A percentile compares a stretch with the other conserved stretches of the same genome.
These are phyloP conservation scores for Molanna angustata DNA, from an alignment of 2,888 invertebrate genomes.

Conservation along the genomic window DNA sequence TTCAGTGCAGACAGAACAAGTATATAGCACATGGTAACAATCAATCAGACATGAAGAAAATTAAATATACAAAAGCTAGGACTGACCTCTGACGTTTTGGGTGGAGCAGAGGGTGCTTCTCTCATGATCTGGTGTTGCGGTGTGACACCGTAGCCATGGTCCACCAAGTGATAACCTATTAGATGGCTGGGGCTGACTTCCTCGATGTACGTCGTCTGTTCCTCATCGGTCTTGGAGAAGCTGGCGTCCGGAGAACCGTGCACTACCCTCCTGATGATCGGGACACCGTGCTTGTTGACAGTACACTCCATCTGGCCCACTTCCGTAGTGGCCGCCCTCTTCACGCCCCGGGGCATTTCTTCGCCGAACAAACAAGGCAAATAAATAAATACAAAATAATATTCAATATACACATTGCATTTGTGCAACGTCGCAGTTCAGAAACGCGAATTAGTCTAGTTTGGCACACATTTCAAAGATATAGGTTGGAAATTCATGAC, in stretches of 20 bases:
- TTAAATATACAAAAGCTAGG: no score
- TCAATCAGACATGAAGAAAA: no score
- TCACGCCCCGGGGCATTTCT: constrained; percentile 61
- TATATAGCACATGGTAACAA: no score
- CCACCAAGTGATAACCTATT: constrained; percentile 74
- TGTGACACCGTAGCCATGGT: constrained; percentile 85
- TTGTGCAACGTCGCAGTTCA: no score
- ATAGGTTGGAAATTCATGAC: constrained; percentile 24
- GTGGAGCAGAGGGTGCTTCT: constrained; percentile 54
- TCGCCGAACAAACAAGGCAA: constrained; percentile 5
- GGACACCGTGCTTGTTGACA: constrained; percentile 36
- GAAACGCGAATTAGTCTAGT: no score
- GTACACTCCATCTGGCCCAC: constrained; percentile 55
- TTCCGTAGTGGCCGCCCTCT: constrained; percentile 52
- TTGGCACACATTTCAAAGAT: constrained; percentile 6
- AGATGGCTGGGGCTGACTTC: constrained; percentile 53
- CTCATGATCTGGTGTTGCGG: constrained; percentile 66
- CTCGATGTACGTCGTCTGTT: constrained; percentile 51
- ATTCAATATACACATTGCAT: not conserved
- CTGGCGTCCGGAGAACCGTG: constrained; percentile 31
- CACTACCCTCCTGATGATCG: constrained; percentile 21
- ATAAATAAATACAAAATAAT: not conserved
- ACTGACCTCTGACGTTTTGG: constrained; percentile 56
- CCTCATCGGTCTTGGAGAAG: constrained; percentile 41
- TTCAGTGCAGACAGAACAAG: no score